Conservation (phyloP, 1,140 invertebrate species). For the Drosophila ananassae region DNA sequence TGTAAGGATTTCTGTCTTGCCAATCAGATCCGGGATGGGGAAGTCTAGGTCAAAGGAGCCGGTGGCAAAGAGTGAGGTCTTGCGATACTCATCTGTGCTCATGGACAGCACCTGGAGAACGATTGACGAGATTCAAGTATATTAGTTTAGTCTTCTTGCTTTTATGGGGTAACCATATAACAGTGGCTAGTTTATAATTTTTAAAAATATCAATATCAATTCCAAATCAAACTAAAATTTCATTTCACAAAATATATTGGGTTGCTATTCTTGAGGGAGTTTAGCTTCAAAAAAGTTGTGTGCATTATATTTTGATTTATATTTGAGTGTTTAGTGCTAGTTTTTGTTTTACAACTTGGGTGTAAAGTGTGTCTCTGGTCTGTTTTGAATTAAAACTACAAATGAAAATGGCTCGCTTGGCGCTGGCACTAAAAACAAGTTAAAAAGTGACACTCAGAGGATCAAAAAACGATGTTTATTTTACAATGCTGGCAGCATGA, state of each 20-base stretch:
- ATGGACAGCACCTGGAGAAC: conserved; percentile 92
- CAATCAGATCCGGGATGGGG: conserved; percentile 94
- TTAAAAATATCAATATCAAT: conserved; percentile 29
- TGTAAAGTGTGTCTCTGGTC: conserved; percentile 3
- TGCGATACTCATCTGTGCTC: conserved; percentile 93
- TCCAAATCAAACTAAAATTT: conserved; percentile 43
- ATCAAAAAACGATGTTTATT: conserved; percentile 38
- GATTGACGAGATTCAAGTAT: conserved; percentile 18
- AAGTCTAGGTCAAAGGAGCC: conserved; percentile 93
- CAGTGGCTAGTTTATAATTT: conserved; percentile 17
- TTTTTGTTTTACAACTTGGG: conserved; percentile 4
- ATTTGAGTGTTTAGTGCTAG: conserved; percentile 50
- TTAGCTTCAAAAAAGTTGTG: conserved; percentile 6
- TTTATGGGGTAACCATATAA: conserved; percentile 8
- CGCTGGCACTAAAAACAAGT: conserved; percentile 30
- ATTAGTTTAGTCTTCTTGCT: conserved; percentile 13
- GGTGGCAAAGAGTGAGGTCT: conserved; percentile 90
- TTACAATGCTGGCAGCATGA: conserved; percentile 35
- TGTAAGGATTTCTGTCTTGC: conserved; percentile 93
- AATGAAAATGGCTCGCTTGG: conserved; percentile 55
- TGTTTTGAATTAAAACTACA: conserved; percentile 31
- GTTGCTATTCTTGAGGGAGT: conserved; percentile 11
- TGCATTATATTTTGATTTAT: conserved; percentile 18
- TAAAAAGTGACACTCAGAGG: conserved; percentile 22
- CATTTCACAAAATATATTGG: conserved; percentile 33